Conservation (phyloP, 1,140 invertebrate genomes). For the Leptinotarsa defecta region DNA sequence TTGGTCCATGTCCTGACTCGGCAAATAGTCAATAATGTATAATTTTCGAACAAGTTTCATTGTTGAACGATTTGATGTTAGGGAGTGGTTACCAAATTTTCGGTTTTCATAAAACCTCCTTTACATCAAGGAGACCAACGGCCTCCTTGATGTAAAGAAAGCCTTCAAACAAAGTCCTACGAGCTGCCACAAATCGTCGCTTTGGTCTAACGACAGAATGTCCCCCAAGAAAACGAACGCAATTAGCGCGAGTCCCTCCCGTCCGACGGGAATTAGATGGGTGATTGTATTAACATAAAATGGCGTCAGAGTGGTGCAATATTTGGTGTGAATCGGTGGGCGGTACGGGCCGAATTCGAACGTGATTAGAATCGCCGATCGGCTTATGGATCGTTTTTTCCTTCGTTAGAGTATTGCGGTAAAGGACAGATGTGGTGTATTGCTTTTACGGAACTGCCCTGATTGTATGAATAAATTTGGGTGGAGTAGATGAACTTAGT, state of each 20-base stretch:
- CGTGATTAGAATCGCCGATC: conserved; percentile 8
- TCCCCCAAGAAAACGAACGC: conserved; percentile 13
- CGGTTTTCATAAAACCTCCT: too few species aligned
- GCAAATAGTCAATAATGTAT: too few species aligned
- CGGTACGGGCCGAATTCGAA: conserved; percentile 5
- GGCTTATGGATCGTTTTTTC: not conserved
- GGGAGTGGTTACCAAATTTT: too few species aligned
- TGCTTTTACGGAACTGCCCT: not conserved
- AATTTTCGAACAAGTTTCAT: too few species aligned
- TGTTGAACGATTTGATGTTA: too few species aligned
- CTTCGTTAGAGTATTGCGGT: not conserved
- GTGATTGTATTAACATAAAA: conserved; percentile 25
- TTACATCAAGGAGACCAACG: too few species aligned
- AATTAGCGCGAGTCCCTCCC: conserved; percentile 11
- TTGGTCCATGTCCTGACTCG: too few species aligned
- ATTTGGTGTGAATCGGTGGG: conserved; percentile 22
- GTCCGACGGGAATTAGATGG: conserved; percentile 13
- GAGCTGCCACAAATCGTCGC: not conserved
- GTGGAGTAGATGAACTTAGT: not conserved
- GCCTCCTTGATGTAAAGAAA: too few species aligned
- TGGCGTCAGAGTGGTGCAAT: conserved; percentile 16
- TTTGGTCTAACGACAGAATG: not conserved
- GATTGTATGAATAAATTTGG: not conserved
- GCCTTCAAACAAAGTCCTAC: not conserved
- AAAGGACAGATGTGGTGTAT: not conserved